phyloP scores from a whole-genome alignment of 1,140 invertebrate genomes.

The Drosophila funebris region DNA sequence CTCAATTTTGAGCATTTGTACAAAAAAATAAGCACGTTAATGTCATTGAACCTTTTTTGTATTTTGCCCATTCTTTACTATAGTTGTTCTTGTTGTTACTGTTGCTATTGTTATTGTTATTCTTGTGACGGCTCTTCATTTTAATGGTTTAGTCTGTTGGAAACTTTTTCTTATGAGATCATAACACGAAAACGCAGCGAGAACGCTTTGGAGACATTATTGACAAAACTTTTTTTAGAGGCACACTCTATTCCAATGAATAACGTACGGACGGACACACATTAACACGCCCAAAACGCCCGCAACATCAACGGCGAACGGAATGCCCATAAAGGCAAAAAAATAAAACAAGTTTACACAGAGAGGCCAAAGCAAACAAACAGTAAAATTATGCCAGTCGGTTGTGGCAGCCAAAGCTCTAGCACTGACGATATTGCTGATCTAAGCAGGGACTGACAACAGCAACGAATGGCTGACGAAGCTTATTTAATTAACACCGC shows the following conservation, averaged over 20 bases:
- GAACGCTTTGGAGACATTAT: conserved; percentile 46
- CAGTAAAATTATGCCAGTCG: conserved; percentile 31
- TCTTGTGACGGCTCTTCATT: conserved; percentile 25
- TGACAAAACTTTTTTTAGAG: conserved; percentile 61
- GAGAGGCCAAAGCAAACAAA: conserved; percentile 47
- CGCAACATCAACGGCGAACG: conserved; percentile 29
- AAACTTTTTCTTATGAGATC: conserved; percentile 78
- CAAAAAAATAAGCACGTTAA: conserved; percentile 29
- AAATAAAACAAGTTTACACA: conserved; percentile 63
- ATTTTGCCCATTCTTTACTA: conserved; percentile 26
- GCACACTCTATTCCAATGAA: conserved; percentile 36
- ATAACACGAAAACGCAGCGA: conserved; percentile 54
- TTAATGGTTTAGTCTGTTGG: conserved; percentile 18
- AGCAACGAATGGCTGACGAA: conserved; percentile 35
- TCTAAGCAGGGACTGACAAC: conserved; percentile 56
- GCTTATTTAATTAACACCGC: conserved; percentile 70
- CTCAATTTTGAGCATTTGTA: conserved; percentile 21
- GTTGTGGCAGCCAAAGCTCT: conserved; percentile 21
- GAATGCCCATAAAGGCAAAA: conserved; percentile 45
- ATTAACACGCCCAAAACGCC: conserved; percentile 53
- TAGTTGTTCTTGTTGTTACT: conserved; percentile 14
- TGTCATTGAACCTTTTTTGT: conserved; percentile 67
- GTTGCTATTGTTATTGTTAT: conserved; percentile 10
- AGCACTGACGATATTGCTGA: conserved; percentile 46
- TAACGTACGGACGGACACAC: conserved; percentile 10